Base-by-base conservation (phyloP, 2,797 vertebrate genomes). In the Sciaenops ocellatus region DNA sequence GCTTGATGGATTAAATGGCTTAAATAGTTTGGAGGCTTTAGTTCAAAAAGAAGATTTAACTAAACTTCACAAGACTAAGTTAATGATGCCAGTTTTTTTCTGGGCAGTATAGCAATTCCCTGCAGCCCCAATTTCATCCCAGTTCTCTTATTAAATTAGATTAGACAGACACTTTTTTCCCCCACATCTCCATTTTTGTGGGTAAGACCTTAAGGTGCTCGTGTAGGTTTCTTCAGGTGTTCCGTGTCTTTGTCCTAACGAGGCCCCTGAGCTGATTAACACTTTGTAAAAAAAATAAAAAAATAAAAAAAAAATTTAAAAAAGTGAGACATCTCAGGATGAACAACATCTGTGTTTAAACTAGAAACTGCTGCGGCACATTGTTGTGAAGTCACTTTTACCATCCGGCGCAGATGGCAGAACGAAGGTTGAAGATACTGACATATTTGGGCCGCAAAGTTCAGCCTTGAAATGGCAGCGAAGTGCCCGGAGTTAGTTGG, bases 371-470 rank as follows among this genome's bases (percentile, higher is more conserved):
- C 92, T 38, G 17, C 22, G 3, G 69, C 87, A 70, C 38, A 34
- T 81, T 62, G 47, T 81, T 70, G 82, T 63, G 41, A 74, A 82
- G 76, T 76, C 69, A 44, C 68, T 71, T 85, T 82, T 70, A 56
- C 59, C 52, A 77, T 82, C 48, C 24, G 4, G 54, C 65, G 73
- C 48, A 77, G 80, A 85, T 28, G 51, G 55, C 59, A 74, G 60
- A 80, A 73, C 87, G 69, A 80, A 76, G 74, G 69, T 66, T 85
- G 80, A 70, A 72, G 83, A 73, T 73, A 68, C 71, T 90, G 91
- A 90, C 86, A 85, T 82, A 94, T 91, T 88, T 83, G 59, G 89
- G 89, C 72, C 88, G 88, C 57, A 67, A 79, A 74, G 78, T 87
- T 85, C 78, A 69, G 82, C 60, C 69, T 86, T 78, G 69, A 85